phyloP scores from a whole-genome alignment of 2,113 vertebrate species.

The Orycteropus afer region DNA sequence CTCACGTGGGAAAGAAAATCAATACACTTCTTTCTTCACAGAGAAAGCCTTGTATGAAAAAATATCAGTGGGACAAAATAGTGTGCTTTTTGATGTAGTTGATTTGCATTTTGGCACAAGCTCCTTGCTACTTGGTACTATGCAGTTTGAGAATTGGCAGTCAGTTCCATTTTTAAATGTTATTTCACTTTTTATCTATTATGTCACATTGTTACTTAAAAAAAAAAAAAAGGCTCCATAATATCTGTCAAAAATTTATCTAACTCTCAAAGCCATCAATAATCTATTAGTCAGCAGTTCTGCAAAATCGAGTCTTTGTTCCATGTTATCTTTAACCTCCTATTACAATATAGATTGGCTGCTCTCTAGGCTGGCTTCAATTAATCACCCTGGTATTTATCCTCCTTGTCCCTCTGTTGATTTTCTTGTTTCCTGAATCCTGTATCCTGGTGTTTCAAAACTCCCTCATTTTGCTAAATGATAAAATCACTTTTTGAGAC shows the following conservation, averaged over 20 bases:
- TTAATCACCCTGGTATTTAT: not conserved
- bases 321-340: not conserved
- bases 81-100: not conserved
- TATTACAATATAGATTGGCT: not conserved
- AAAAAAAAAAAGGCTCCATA: not conserved
- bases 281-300: not conserved
- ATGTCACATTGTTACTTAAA: not conserved
- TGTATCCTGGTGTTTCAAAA: not conserved
- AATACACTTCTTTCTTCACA: not conserved
- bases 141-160: not conserved
- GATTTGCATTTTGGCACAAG: not conserved
- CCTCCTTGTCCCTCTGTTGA: not conserved
- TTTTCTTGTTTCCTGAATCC: not conserved
- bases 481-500: not conserved
- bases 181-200: not conserved
- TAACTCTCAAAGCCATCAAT: not conserved
- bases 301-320: not conserved
- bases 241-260: not conserved
- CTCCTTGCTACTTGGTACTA: not conserved
- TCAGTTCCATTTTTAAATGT: not conserved
- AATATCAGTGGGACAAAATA: not conserved
- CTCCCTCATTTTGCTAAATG: not conserved
- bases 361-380: not conserved
- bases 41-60: not conserved
- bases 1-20: not conserved